These are phyloP conservation scores for Rhorus exstirpatorius DNA, from an alignment of 2,888 invertebrate genomes.

Conservation along the genomic window DNA sequence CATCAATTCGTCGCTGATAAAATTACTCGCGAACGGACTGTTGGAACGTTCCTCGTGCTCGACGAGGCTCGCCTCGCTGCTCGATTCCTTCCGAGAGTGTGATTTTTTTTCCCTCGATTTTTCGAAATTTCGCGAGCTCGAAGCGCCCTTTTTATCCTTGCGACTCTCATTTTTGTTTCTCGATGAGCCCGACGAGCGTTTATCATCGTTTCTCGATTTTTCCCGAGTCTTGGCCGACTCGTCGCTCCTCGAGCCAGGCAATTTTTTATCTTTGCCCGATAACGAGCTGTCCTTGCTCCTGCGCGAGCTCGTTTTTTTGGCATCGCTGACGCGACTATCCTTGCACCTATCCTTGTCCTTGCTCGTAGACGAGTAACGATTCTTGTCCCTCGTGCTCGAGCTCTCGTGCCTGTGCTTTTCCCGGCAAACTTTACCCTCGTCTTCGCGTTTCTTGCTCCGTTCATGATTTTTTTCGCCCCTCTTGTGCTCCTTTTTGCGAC, in stretches of 20 bases:
- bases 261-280: constrained; percentile 74
- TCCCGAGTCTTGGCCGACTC: constrained; percentile 68
- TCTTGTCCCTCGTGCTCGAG: constrained; percentile 75
- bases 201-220: constrained; percentile 76
- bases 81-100: constrained; percentile 74
- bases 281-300: constrained; percentile 69
- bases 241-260: constrained; percentile 71
- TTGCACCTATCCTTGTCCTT: constrained; percentile 77
- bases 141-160: constrained; percentile 73
- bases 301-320: constrained; percentile 70
- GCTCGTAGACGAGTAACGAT: constrained; percentile 75
- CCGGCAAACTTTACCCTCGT: constrained; percentile 81
- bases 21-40: constrained; percentile 73
- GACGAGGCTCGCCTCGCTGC: constrained; percentile 74
- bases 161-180: constrained; percentile 76
- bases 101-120: constrained; percentile 73
- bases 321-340: constrained; percentile 72
- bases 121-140: constrained; percentile 79
- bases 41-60: constrained; percentile 74
- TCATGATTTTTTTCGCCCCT: constrained; percentile 70
- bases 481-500: constrained; percentile 70
- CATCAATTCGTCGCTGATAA: constrained; percentile 83
- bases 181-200: constrained; percentile 79
- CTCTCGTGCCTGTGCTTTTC: constrained; percentile 79
- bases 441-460: constrained; percentile 71